These are phyloP conservation scores for Rhinella marina DNA, from an alignment of 2,797 vertebrate species.

Conservation along the genomic window DNA sequence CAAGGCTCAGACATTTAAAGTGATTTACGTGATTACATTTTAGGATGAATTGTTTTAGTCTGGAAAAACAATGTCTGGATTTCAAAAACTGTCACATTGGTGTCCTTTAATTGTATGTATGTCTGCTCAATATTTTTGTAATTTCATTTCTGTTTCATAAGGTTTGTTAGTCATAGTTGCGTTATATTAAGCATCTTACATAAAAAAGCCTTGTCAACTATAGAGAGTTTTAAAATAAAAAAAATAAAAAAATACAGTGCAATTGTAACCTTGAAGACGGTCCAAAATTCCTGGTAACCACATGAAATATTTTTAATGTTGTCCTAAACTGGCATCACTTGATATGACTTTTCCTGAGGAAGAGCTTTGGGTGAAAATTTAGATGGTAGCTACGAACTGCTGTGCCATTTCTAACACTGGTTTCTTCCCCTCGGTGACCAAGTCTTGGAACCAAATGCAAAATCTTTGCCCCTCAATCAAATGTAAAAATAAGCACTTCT, in stretches of 20 bases:
- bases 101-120: neutral
- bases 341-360: too few relatives aligned
- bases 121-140: neutral
- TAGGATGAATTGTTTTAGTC: slow-evolving; percentile 5
- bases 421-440: too few relatives aligned
- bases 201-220: neutral
- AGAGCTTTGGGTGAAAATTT: too few relatives aligned
- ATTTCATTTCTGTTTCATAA: neutral
- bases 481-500: too few relatives aligned
- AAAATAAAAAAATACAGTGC: neutral
- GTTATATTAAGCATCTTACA: neutral
- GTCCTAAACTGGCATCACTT: too few relatives aligned
- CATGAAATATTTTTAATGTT: too few relatives aligned
- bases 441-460: too few relatives aligned
- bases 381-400: too few relatives aligned
- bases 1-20: neutral
- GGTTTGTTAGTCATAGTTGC: neutral
- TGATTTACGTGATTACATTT: neutral
- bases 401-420: too few relatives aligned
- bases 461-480: too few relatives aligned
- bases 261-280: neutral
- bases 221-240: neutral
- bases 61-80: slow-evolving; percentile 16
- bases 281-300: too few relatives aligned
- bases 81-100: slow-evolving; percentile 18